These are phyloP conservation scores for Habropoda laboriosa DNA, from an alignment of 1,140 invertebrate species.

Conservation along the genomic window DNA sequence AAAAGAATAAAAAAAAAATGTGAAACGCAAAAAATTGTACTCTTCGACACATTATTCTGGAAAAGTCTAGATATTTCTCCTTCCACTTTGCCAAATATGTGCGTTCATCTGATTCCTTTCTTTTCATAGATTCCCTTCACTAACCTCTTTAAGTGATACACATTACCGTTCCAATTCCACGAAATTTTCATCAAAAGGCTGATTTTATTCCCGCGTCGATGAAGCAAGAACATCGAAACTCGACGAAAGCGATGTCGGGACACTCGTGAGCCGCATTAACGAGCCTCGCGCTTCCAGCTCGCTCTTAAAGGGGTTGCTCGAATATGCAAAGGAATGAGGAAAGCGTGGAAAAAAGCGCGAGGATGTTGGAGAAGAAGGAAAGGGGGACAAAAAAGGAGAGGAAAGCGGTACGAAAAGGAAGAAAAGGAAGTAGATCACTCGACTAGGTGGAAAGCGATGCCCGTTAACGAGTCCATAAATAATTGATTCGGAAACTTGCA, in stretches of 20 bases:
- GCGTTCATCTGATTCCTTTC: too few species aligned
- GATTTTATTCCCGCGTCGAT: neutral
- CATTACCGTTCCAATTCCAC: neutral
- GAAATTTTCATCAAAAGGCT: neutral
- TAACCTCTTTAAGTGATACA: neutral
- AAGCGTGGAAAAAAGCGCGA: neutral
- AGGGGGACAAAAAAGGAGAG: neutral
- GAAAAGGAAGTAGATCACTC: neutral
- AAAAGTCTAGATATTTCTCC: too few species aligned
- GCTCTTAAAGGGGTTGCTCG: neutral
- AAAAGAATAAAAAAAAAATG: neutral
- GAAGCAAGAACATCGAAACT: neutral
- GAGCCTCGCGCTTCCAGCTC: neutral
- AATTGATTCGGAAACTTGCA: slow-evolving; percentile 62
- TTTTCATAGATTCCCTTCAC: neutral
- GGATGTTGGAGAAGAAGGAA: neutral
- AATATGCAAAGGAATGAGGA: neutral
- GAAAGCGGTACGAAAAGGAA: neutral
- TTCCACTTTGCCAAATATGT: too few species aligned
- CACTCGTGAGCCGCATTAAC: slow-evolving; percentile 21
- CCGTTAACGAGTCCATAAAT: slow-evolving; percentile 63
- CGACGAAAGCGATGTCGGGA: neutral
- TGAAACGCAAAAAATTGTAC: neutral
- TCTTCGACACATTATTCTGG: too few species aligned
- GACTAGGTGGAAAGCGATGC: slow-evolving; percentile 41